Conservation (phyloP, 2,113 vertebrate species). For the Procavia capensis region DNA sequence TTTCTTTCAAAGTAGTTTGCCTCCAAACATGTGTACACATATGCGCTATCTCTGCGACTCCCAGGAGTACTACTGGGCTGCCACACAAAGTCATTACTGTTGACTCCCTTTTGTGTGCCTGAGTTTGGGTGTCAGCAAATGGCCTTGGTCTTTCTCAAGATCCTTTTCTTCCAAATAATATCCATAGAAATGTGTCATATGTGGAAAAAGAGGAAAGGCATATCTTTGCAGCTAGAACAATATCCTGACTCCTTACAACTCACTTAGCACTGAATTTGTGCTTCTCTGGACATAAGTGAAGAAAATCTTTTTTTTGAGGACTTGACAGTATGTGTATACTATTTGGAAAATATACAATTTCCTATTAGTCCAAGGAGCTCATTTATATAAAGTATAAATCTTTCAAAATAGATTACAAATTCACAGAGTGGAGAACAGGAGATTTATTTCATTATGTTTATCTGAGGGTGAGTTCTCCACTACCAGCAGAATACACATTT, state of each 20-base stretch:
- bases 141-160: neutral
- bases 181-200: neutral
- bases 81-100: neutral
- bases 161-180: neutral
- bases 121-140: neutral
- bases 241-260: neutral
- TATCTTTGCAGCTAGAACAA: neutral
- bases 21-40: neutral
- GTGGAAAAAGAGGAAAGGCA: neutral
- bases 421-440: neutral
- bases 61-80: neutral
- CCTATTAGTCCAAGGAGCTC: neutral
- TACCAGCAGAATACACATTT: neutral
- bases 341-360: neutral
- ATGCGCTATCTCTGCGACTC: neutral
- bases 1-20: neutral
- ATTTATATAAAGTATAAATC: constrained; percentile 19
- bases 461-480: neutral
- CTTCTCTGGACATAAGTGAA: neutral
- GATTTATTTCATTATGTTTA: neutral
- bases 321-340: neutral
- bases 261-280: neutral
- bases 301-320: constrained; percentile 28
- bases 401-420: neutral
- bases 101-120: neutral